Evolutionary conservation across 1,140 invertebrate genomes (phyloP), one percentile per base, ranked within the genome.

Genomic region (Meloidogyne hapla): DNA sequence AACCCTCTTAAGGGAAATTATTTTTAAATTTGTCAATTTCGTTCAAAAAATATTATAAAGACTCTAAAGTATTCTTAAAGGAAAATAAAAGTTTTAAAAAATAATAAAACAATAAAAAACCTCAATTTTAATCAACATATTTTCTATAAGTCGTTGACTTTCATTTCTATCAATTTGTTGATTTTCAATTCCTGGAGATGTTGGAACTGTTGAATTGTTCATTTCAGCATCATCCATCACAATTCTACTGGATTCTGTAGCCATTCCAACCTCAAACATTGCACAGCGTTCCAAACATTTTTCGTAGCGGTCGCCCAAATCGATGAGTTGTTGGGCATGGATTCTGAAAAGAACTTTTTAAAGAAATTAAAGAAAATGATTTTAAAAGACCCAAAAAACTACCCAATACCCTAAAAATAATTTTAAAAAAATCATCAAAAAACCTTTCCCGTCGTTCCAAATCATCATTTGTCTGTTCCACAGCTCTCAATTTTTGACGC

Each of bases 271-370:
- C 25, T 77, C 76, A 26, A 77, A 65, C 38, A 66, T 48, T 28
- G 76, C 76, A 76, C 76, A 77, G 12, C 76, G 61, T 56, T 77
- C 76, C 62, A 77, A 28, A 12, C 76, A 77, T 45, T 77, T 72
- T n/a, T 77, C 76, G 45, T 77, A 77, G 18, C 76, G 76, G 2
- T 74, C 69, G 21, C 63, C 70, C 69, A 65, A 38, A 38, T 77
- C 76, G n/a, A 77, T 18, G 12, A 77, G 28, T 33, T 77, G 21
- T 42, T 77, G 76, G 13, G 76, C 65, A 48, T 77, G 76, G 15
- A 77, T 77, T 42, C 76, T 77, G 26, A 63, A 77, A 45, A 40
- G 56, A 15, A 77, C 6, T 5, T n/a, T 2, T 48, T 48, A 9
- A 15, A 12, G 8, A 26, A 23, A 21, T 76, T 23, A 42, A 76